Evolutionary conservation across 1,140 invertebrate genomes (phyloP).

Genomic region (Lordiphosa clarofinis): DNA sequence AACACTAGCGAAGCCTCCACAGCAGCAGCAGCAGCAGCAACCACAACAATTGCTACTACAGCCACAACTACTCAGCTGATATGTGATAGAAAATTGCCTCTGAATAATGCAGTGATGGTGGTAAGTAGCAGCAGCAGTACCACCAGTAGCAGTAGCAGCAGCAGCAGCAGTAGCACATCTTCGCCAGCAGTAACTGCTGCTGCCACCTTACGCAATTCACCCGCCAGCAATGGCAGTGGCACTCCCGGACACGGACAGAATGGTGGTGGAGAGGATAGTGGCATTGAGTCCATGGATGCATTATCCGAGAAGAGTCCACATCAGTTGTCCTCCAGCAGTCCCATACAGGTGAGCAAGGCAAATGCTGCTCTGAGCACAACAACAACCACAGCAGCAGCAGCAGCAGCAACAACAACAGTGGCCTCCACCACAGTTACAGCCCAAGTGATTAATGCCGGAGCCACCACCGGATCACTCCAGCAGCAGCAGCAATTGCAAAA

Average conservation of each 20-base stretch:
- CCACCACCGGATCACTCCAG: neutral
- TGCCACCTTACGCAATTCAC: constrained; percentile 79
- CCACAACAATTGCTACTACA: constrained; percentile 29
- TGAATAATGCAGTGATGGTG: constrained; percentile 13
- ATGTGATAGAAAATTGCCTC: constrained; percentile 54
- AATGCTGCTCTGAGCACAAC: constrained; percentile 2
- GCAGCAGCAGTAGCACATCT: constrained; percentile 28
- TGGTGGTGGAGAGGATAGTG: constrained; percentile 91
- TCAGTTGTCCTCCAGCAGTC: constrained; percentile 83
- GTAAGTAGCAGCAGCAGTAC: neutral
- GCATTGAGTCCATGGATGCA: constrained; percentile 96
- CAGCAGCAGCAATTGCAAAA: constrained; percentile 60
- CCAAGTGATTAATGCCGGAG: constrained; percentile 1
- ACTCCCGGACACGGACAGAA: constrained; percentile 70
- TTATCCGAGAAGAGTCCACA: constrained; percentile 94
- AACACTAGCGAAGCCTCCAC: constrained; percentile 26
- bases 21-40: constrained; percentile 14
- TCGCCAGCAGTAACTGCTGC: constrained; percentile 31
- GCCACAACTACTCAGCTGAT: constrained; percentile 43
- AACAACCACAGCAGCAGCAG: constrained; percentile 9
- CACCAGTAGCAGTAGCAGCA: neutral
- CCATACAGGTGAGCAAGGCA: constrained; percentile 59
- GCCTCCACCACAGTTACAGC: neutral
- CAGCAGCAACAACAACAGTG: constrained; percentile 8
- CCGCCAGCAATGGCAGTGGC: constrained; percentile 79